These are phyloP conservation scores for Clivina fossor DNA, from an alignment of 2,888 invertebrate species.

Conservation along the genomic window DNA sequence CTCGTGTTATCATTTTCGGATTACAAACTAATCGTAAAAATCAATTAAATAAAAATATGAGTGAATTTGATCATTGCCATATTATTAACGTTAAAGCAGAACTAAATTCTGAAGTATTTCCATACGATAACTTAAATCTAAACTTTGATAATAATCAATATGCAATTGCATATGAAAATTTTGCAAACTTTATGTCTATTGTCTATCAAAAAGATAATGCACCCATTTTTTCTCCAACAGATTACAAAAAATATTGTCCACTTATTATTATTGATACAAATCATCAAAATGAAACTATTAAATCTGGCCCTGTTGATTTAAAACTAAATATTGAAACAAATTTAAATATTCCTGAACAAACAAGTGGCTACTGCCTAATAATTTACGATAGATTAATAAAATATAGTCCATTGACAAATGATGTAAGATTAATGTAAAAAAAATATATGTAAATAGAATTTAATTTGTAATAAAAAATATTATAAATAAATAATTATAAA, in stretches of 20 bases:
- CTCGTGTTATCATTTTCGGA: constrained; percentile 48
- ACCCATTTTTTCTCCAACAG: constrained; percentile 28
- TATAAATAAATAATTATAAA: no score
- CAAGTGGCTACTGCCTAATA: constrained; percentile 42
- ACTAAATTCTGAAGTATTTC: constrained; percentile 47
- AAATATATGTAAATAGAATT: no score
- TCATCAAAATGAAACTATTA: constrained; percentile 40
- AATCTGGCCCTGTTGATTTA: constrained; percentile 39
- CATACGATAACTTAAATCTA: constrained; percentile 47
- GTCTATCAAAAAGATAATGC: constrained; percentile 38
- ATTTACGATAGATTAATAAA: constrained; percentile 40
- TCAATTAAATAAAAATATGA: constrained; percentile 39
- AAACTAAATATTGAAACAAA: constrained; percentile 37
- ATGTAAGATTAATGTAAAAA: no score
- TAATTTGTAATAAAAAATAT: no score
- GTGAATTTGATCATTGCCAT: constrained; percentile 42
- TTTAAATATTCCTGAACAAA: constrained; percentile 37
- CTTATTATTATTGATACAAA: constrained; percentile 34
- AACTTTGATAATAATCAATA: constrained; percentile 42
- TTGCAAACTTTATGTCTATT: constrained; percentile 39
- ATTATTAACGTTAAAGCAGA: constrained; percentile 47
- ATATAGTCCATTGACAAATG: constrained; percentile 37
- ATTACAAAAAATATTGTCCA: constrained; percentile 26
- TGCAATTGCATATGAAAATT: constrained; percentile 43
- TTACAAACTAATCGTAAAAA: constrained; percentile 49